Evolutionary conservation across 1,140 invertebrate genomes (phyloP), one percentile per base, ranked within the genome.

Genomic region (Macrobrachium nipponense): DNA sequence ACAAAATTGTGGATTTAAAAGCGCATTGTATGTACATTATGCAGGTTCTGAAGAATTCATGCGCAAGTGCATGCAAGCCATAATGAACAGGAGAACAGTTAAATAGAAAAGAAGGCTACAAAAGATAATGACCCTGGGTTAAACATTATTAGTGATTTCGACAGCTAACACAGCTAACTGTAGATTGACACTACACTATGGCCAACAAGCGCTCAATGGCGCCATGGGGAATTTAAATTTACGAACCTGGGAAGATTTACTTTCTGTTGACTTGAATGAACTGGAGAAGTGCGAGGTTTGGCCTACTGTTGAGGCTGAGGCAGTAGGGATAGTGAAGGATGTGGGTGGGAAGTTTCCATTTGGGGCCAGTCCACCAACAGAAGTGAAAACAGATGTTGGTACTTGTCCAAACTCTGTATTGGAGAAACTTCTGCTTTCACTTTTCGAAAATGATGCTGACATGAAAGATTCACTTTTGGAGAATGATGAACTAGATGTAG

Each of bases 171-270:
- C 76, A 62, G 66, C 84, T 86, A 86, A 75, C 43, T 70, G 59
- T 62, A 66, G 84, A 78, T n/a, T 73, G 64, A 86, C 5, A 20
- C 84, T 86, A 86, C 68, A 80, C 84, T 86, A 86, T 86, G 44
- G 78, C 76, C 84, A 75, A 80, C 66, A 70, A 68, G 70, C 84
- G 58, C 75, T 80, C 73, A 62, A 58, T 73, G 60, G 84, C 77
- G 70, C 68, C 68, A 59, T 75, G 78, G 60, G 44, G 61, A 83
- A 80, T 43, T 51, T 44, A 60, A 61, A 17, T 77, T 80, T 80
- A 89, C 88, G 78, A 87, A 89, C 88, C 88, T 89, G 88, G 66
- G 88, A 89, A 87, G 88, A 89, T 89, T 89, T 89, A 89, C 85
- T 89, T 83, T 89, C 88, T 60, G 88, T 87, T 64, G 88, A 89